Percentiles rank a stretch among this genome's conserved stretches.
These are phyloP conservation scores for Ceryle rudis DNA, from an alignment of 2,797 vertebrate genomes.

Conservation along the genomic window DNA sequence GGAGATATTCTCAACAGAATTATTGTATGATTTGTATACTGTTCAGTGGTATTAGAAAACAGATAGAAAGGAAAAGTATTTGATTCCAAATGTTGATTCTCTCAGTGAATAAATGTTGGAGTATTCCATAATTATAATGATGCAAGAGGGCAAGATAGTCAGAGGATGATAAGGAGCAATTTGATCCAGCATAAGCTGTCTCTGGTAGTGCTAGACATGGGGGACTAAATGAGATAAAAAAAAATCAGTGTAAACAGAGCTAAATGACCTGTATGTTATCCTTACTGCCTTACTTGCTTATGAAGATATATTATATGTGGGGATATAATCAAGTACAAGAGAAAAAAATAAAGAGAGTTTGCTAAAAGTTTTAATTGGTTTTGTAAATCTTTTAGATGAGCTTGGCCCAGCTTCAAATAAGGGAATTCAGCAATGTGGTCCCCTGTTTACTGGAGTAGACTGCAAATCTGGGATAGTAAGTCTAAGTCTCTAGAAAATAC, in stretches of 20 bases:
- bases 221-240: neutral
- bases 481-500: neutral
- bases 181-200: neutral
- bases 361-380: conserved; percentile 29
- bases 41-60: neutral
- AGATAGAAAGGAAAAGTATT: neutral
- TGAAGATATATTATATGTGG: neutral
- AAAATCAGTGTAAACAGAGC: neutral
- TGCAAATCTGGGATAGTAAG: neutral
- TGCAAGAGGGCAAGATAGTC: neutral
- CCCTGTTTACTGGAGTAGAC: neutral
- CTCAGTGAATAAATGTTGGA: neutral
- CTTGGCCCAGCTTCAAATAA: conserved; percentile 11
- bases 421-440: neutral
- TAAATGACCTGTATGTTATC: neutral
- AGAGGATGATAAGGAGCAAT: neutral
- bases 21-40: fast-evolving
- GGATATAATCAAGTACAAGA: neutral
- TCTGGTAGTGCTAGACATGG: neutral
- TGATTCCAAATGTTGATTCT: neutral
- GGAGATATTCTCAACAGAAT: neutral
- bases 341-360: neutral
- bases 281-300: neutral
- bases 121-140: neutral
- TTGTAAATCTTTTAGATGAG: conserved; percentile 10